Percentiles rank a stretch among this genome's conserved stretches.
Evolutionary conservation across 2,888 invertebrate genomes (phyloP).

Genomic region (Therioaphis trifolii): DNA sequence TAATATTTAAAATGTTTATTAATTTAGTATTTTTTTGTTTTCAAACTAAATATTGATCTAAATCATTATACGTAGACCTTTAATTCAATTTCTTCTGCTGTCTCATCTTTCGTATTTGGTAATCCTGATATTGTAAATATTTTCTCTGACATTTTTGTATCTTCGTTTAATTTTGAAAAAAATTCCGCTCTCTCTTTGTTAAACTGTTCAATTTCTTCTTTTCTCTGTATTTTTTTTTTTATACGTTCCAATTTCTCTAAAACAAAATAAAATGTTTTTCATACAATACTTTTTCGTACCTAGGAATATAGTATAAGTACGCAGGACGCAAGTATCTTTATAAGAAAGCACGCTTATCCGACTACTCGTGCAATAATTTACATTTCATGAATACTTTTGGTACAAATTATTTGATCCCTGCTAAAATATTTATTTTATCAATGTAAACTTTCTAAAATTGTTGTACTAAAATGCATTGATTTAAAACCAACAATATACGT

Average conservation of each 20-base stretch:
- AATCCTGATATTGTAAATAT: not conserved
- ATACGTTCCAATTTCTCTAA: conserved; percentile 33
- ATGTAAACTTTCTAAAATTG: too few species aligned
- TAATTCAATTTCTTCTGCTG: not conserved
- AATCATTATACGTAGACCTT: not conserved
- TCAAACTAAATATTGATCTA: not conserved
- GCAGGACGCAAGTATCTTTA: too few species aligned
- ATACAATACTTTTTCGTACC: too few species aligned
- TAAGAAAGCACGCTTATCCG: too few species aligned
- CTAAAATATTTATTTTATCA: too few species aligned
- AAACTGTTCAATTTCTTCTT: conserved; percentile 10
- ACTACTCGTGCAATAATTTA: too few species aligned
- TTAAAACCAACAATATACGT: too few species aligned
- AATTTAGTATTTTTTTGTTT: not conserved
- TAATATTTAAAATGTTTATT: not conserved
- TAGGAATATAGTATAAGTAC: too few species aligned
- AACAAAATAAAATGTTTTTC: conserved; percentile 30
- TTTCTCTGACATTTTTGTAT: not conserved
- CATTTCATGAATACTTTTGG: too few species aligned
- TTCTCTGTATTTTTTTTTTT: not conserved
- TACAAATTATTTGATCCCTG: too few species aligned
- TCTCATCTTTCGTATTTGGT: conserved; percentile 17
- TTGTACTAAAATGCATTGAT: too few species aligned
- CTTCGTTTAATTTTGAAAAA: not conserved
- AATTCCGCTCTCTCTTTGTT: conserved; percentile 7